Evolutionary conservation across 1,140 invertebrate species (phyloP), one percentile per base, ranked within the genome.

Genomic region (Bicyclus anynana): DNA sequence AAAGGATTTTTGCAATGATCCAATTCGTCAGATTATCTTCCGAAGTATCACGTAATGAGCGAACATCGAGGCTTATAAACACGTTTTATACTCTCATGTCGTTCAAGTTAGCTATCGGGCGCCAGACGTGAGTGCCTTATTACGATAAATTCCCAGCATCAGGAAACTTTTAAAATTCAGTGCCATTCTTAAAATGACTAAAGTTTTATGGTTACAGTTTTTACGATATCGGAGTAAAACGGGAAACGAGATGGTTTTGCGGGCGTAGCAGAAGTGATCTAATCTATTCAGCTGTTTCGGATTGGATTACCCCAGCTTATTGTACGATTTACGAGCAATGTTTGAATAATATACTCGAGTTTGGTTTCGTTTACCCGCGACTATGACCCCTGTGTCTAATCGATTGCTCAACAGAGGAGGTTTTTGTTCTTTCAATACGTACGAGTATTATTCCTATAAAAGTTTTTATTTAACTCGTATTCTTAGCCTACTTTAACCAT

Each of bases 151-250:
- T 49, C 16, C 23, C 5, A 55, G 20, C 37, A 50, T 23, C n/a
- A 44, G 1, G 17, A 12, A 57, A 57, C 55, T 57, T 57, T 57
- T 57, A 51, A 57, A 57, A 51, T 57, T 57, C 47, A 57, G 17
- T 50, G 38, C 48, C 48, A 49, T 50, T 44, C 55, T 51, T 51
- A 57, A 57, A 57, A 51, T 51, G 27, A 49, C 55, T 51, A 13
- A 44, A 57, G 47, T 57, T 57, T 57, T 57, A 57, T 38, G 18
- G 26, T 38, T n/a, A 16, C 48, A 57, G 48, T 57, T 57, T 56
- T 57, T 57, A 57, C 27, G 48, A 44, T 57, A 42, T 50, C 21
- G 48, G 49, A 40, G 48, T 57, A 50, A 57, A 57, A 57, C 55
- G 26, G 20, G 47, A 57, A 53, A 51, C 38, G 55, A 51, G 48